Base-by-base conservation (phyloP, 2,113 vertebrate genomes). In the Hippoglossus stenolepis region DNA sequence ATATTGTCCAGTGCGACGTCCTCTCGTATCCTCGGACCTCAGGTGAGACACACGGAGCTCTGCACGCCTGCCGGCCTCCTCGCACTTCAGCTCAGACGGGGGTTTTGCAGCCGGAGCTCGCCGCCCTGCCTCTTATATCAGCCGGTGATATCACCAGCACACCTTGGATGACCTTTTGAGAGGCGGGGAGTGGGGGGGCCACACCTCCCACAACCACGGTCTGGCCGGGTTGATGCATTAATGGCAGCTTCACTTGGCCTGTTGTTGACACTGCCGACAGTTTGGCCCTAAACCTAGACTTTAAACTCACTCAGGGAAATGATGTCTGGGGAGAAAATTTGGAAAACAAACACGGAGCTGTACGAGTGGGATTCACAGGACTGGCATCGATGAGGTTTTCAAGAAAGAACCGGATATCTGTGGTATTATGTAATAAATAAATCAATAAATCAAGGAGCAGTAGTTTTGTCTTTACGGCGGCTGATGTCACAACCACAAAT, bases 1-100 rank as follows among this genome's bases (percentile, higher is more conserved):
- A 97, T 97, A 82, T 74, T 69, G 17, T 81, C 83, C 83, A 80
- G 79, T 18, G 69, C 7, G 20, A 45, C 40, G 79, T 75, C 80
- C 59, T 85, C 63, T 75, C 1, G 0, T 80, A 51, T 86, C 84
- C 70, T 82, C 9, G 75, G 68, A 43, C 21, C 65, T 47, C 35
- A 57, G 64, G 73, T 61, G n/a, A 51, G 70, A 64, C 59, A 45
- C 66, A 61, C 26, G 73, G 35, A 14, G 75, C 18, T 59, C 24
- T 5, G 31, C 12, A 28, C 58, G 28, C 28, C 28, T 1, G 28
- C 28, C 28, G 77, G 68, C 47, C 73, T 75, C 79, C 65, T 67
- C 74, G 4, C 63, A 5, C 18, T 65, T 66, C 56, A 40, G 59
- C 47, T 69, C 35, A 21, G 53, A 53, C 77, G 49, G 49, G 24